Percentiles rank a stretch among this genome's conserved stretches.
Conservation (phyloP, 2,888 invertebrate species). For the Synergus umbraculus region DNA sequence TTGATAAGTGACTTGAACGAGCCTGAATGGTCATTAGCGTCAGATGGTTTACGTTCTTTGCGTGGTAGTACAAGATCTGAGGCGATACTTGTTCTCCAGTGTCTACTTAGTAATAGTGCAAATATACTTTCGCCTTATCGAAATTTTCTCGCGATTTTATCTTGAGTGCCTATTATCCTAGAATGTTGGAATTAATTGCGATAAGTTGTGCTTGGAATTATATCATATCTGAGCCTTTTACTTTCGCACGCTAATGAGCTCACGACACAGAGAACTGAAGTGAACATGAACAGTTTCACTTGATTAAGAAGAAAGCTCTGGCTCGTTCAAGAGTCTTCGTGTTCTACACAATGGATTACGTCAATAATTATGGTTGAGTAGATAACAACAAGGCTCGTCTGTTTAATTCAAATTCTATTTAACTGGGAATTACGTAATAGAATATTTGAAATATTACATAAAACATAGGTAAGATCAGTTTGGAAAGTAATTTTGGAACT, state of each 20-base stretch:
- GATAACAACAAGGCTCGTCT: background rate
- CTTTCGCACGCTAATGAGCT: constrained; percentile 39
- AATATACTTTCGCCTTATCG: constrained; percentile 34
- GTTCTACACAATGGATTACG: constrained; percentile 29
- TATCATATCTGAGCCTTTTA: constrained; percentile 34
- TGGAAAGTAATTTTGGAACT: constrained; percentile 16
- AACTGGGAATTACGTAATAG: constrained; percentile 1
- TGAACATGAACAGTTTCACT: constrained; percentile 16
- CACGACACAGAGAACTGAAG: constrained; percentile 16
- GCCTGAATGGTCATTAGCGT: background rate
- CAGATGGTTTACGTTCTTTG: background rate
- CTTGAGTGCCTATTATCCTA: constrained; percentile 33
- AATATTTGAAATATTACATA: background rate
- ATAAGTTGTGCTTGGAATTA: constrained; percentile 38
- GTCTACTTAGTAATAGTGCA: constrained; percentile 7
- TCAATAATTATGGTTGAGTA: constrained; percentile 16
- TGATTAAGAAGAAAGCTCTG: constrained; percentile 39
- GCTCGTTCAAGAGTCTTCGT: constrained; percentile 14
- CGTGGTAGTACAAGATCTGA: background rate
- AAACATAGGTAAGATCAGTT: background rate
- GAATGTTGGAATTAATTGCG: constrained; percentile 40
- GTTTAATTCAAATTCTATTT: constrained; percentile 7
- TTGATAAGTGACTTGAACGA: background rate
- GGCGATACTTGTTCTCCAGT: background rate
- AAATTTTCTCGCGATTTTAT: constrained; percentile 41